A percentile compares a stretch with the other conserved stretches of the same genome.
Conservation (phyloP, 2,113 vertebrate genomes). For the Empidonax alnorum region DNA sequence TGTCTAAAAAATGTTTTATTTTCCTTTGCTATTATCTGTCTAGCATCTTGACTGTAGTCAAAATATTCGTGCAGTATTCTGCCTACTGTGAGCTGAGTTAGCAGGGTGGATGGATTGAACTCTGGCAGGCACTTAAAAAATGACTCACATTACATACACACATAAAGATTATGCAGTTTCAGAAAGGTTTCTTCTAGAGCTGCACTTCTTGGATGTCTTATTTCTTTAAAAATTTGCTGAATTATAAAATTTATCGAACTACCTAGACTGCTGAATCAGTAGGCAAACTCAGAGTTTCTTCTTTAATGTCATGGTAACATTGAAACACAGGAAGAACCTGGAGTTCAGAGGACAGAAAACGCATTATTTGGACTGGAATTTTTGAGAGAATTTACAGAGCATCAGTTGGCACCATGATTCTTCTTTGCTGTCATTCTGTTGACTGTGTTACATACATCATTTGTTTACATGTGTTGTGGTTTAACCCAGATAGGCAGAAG, state of each 20-base stretch:
- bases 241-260: not conserved
- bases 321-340: not conserved
- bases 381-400: not conserved
- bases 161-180: not conserved
- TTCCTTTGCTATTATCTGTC: not conserved
- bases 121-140: not conserved
- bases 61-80: not conserved
- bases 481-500: not conserved
- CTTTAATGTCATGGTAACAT: not conserved
- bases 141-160: rapidly evolving
- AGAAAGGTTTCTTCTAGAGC: not conserved
- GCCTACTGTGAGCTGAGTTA: not conserved
- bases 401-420: not conserved
- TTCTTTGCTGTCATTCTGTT: not conserved
- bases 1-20: not conserved
- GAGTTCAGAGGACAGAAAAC: not conserved
- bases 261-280: not conserved
- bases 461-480: not conserved
- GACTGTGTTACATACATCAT: not conserved
- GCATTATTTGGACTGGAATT: not conserved
- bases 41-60: not conserved
- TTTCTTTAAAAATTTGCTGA: not conserved
- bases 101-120: not conserved
- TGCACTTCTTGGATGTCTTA: not conserved
- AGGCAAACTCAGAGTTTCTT: not conserved